Base-by-base conservation (phyloP, 1,140 invertebrate species). In the Gonioctena quinquepunctata region DNA sequence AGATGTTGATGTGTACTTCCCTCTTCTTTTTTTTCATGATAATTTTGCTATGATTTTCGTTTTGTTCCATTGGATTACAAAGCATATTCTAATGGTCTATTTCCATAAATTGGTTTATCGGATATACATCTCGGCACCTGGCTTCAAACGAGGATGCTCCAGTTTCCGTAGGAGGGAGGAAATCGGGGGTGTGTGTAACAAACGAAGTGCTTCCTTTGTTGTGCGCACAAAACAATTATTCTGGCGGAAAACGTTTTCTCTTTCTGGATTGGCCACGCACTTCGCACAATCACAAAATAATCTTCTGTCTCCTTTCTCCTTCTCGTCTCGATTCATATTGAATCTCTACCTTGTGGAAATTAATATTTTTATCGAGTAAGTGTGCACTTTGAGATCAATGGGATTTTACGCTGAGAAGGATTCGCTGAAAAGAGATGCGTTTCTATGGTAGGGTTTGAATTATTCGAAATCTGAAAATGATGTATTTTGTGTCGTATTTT, bases 221-320 rank as follows among this genome's bases (percentile, higher is more conserved):
- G 16, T 50, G 65, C 71, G 70, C 69, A 78, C 76, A 78, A 78
- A 78, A 78, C 75, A 78, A 78, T 78, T 78, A 78, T 75, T 75
- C 68, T 75, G 71, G 75, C 75, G 77, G 75, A 78, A 78, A 75
- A 66, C 70, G 67, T 69, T 70, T 71, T 74, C 76, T 70, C 74
- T 76, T 76, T 71, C 73, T 68, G 74, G 74, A 77, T 77, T 77
- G 76, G 76, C 76, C 69, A 77, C 72, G 76, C 63, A 68, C 27
- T 64, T 77, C 74, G 76, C 74, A 77, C 76, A 77, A 77, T 77
- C 76, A 76, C 70, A 75, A 77, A 76, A 63, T 63, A n/a, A 33
- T 63, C 26, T 60, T 18, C 26, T 60, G 11, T 60, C 23, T n/a
- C 21, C 8, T 27, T 13, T 48, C 19, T 25, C 33, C 27, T 63